Evolutionary conservation across 1,140 invertebrate genomes (phyloP).

Genomic region (Eumeta japonica): DNA sequence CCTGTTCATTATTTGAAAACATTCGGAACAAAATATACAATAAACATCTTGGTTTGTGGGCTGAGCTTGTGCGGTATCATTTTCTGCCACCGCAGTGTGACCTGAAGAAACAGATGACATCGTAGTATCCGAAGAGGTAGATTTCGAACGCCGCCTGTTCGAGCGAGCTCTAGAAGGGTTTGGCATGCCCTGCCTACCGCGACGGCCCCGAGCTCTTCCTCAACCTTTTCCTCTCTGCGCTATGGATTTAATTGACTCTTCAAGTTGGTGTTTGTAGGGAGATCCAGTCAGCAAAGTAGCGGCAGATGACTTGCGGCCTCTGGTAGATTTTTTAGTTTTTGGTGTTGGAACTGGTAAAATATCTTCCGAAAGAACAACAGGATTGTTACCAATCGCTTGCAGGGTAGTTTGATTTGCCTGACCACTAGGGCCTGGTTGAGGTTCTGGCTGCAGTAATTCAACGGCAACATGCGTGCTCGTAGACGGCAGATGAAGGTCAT

Average conservation of each 20-base stretch:
- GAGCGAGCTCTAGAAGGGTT: slow-evolving; percentile 2
- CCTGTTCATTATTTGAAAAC: slow-evolving; percentile 4
- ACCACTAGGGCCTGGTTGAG: slow-evolving; percentile 2
- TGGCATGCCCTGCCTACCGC: slow-evolving; percentile 4
- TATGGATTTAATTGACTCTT: slow-evolving; percentile 3
- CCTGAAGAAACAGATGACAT: slow-evolving; percentile 4
- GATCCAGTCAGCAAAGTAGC: slow-evolving; percentile 4
- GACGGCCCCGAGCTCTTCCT: slow-evolving; percentile 6
- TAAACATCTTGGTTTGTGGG: slow-evolving; percentile 6
- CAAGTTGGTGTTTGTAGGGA: slow-evolving; percentile 6
- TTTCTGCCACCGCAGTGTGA: slow-evolving; percentile 1
- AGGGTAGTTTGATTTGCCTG: slow-evolving; percentile 17
- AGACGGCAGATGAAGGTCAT: too few relatives aligned
- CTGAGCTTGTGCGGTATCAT: slow-evolving; percentile 2
- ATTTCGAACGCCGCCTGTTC: slow-evolving; percentile 2
- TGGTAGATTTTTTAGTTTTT: slow-evolving; percentile 8
- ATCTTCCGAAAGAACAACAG: slow-evolving; percentile 9
- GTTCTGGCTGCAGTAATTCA: too few relatives aligned
- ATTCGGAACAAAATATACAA: slow-evolving; percentile 7
- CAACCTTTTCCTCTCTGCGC: slow-evolving; percentile 3
- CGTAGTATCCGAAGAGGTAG: slow-evolving; percentile 4
- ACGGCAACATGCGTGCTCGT: too few relatives aligned
- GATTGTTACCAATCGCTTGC: slow-evolving; percentile 9
- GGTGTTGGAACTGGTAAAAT: slow-evolving; percentile 8
- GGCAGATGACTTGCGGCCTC: slow-evolving; percentile 8